These are phyloP conservation scores for Anarsia innoxiella DNA, from an alignment of 2,888 invertebrate genomes.

Conservation along the genomic window DNA sequence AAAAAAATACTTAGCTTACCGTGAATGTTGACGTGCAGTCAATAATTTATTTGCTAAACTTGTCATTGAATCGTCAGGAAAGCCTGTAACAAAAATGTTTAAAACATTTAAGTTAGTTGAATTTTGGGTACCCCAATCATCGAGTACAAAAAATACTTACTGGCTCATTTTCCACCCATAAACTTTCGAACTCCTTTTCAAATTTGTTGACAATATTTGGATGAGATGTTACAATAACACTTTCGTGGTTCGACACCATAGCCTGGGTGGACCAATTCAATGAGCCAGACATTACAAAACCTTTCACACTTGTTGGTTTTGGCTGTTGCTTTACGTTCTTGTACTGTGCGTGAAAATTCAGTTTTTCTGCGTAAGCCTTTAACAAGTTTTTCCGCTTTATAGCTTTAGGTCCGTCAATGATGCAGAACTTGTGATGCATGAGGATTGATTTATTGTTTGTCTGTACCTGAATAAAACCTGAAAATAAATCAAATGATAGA, in stretches of 20 bases:
- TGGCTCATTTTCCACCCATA: conserved; percentile 75
- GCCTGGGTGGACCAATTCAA: conserved; percentile 86
- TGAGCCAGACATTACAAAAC: conserved; percentile 80
- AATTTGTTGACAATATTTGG: conserved; percentile 70
- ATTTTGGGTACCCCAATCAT: too few relatives aligned
- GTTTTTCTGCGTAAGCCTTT: conserved; percentile 56
- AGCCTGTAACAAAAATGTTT: conserved; percentile 5
- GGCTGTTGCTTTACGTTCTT: conserved; percentile 30
- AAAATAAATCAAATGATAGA: conserved; percentile 16
- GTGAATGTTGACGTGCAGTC: too few relatives aligned
- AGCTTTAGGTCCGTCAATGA: conserved; percentile 77
- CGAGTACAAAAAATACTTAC: conserved; percentile 37
- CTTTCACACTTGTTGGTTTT: conserved; percentile 42
- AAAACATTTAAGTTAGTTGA: too few relatives aligned
- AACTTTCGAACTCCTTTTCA: conserved; percentile 74
- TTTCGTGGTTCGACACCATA: conserved; percentile 82
- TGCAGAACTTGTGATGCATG: conserved; percentile 89
- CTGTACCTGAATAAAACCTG: conserved; percentile 69
- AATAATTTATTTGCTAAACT: too few relatives aligned
- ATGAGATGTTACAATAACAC: conserved; percentile 79
- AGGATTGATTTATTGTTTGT: conserved; percentile 68
- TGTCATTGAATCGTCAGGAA: too few relatives aligned
- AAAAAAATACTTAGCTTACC: too few relatives aligned
- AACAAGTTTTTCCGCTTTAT: conserved; percentile 51
- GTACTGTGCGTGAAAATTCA: conserved; percentile 52